phyloP scores from a whole-genome alignment of 2,888 invertebrate genomes.

The Orchestes rusci region DNA sequence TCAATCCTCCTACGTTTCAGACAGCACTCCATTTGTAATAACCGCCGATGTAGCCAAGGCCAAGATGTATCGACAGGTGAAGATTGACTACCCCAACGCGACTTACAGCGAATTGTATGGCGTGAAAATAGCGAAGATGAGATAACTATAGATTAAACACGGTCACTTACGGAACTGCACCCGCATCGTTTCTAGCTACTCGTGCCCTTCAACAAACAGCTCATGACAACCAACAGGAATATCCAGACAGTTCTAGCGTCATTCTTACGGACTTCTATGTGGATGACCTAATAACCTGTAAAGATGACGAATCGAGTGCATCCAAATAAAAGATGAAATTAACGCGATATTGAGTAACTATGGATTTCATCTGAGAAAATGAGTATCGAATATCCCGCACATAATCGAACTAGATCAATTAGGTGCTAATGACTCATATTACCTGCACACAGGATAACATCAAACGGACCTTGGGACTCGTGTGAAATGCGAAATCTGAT shows the following conservation, averaged over 20 bases:
- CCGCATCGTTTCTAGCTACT: too few species aligned
- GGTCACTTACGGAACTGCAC: neutral
- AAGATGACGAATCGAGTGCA: neutral
- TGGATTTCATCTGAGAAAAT: too few species aligned
- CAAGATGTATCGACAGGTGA: too few species aligned
- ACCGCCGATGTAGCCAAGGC: too few species aligned
- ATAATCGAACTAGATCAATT: too few species aligned
- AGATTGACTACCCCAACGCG: too few species aligned
- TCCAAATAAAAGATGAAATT: neutral
- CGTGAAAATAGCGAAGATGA: neutral
- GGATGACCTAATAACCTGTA: conserved; percentile 2
- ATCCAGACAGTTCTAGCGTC: neutral
- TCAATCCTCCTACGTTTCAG: neutral
- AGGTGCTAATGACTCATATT: too few species aligned
- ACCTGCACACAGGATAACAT: neutral
- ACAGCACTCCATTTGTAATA: too few species aligned
- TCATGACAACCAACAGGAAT: neutral
- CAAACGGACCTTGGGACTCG: neutral
- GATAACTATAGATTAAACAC: neutral
- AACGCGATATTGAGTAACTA: too few species aligned
- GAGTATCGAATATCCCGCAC: too few species aligned
- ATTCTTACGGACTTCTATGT: conserved; percentile 5
- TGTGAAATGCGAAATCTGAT: neutral
- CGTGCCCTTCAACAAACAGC: neutral
- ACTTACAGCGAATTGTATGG: neutral